Evolutionary conservation across 2,888 invertebrate species (phyloP).

Genomic region (Drosophila meridiana): DNA sequence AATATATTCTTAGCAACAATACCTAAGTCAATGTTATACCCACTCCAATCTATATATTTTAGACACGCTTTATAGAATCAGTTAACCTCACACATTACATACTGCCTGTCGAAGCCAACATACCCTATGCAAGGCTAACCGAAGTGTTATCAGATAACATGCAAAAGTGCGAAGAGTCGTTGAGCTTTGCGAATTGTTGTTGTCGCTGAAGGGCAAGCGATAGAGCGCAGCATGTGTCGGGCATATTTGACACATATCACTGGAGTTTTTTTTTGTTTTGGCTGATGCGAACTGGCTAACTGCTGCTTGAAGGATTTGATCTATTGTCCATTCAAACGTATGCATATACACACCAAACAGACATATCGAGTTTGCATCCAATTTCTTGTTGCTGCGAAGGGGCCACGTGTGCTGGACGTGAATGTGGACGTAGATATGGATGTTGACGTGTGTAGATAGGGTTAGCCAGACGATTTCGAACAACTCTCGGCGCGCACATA

Average conservation of each 20-base stretch:
- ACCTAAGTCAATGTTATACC: too few species aligned
- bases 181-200: conserved; percentile 1
- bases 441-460: neutral
- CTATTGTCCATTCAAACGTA: conserved; percentile 65
- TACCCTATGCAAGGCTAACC: neutral
- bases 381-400: conserved; percentile 34
- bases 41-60: too few species aligned
- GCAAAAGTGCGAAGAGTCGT: conserved; percentile 20
- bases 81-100: neutral
- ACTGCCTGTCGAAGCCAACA: neutral
- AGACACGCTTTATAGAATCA: too few species aligned
- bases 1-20: too few species aligned
- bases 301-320: conserved; percentile 16
- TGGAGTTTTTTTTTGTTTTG: conserved; percentile 44
- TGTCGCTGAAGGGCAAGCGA: conserved; percentile 24
- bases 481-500: conserved; percentile 45
- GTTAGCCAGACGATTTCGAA: neutral
- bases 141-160: conserved; percentile 2
- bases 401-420: conserved; percentile 26
- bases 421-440: too few species aligned
- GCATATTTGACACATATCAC: conserved; percentile 73
- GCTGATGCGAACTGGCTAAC: conserved; percentile 13
- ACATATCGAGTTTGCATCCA: conserved; percentile 44
- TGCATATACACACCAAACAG: conserved; percentile 19
- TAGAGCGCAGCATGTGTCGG: conserved; percentile 53